Evolutionary conservation across 1,140 invertebrate genomes (phyloP), one percentile per base, ranked within the genome.

Genomic region (Bacillus rossius): DNA sequence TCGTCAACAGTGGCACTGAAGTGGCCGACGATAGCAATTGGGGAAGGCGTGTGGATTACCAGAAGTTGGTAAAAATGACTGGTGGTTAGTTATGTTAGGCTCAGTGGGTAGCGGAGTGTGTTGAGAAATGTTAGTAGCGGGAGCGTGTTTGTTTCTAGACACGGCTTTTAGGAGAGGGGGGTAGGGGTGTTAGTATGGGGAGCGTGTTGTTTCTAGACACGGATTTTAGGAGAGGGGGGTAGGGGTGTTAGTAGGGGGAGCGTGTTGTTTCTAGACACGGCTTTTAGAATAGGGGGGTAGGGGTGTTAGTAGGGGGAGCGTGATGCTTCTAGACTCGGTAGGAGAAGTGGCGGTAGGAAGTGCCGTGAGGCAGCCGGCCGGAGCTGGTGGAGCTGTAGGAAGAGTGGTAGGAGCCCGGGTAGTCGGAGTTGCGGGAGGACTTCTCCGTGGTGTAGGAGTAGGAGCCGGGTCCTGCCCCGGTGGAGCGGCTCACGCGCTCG

Each of bases 321-420:
- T 29, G 34, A 19, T 34, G 45, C 23, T 40, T 7, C 53, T 87
- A 92, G 69, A 91, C 86, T 73, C 87, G 86, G 77, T 91, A 91
- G 63, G 87, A 89, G 75, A 84, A 92, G 73, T 91, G 89, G 62
- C 89, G 86, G 73, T 91, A 91, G 66, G 75, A 79, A 66, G 88
- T 90, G 69, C 89, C 88, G 64, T 85, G 83, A 53, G 89, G 89
- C 69, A 91, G 80, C 68, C 85, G 81, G 65, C 89, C 89, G 73
- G 84, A 84, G 59, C 82, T 77, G 61, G 81, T 81, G 40, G 86
- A 86, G 63, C 86, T 86, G 75, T 91, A 91, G 66, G 87, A 87
- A 51, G 82, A 82, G 58, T 73, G 77, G 74, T 91, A 91, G 64
- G 87, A 84, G 67, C 88, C 84, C 58, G 88, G 89, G 55, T 87